Percentiles rank a stretch among this genome's conserved stretches.
Evolutionary conservation across 2,888 invertebrate species (phyloP).

Genomic region (Pollenia amentaria): DNA sequence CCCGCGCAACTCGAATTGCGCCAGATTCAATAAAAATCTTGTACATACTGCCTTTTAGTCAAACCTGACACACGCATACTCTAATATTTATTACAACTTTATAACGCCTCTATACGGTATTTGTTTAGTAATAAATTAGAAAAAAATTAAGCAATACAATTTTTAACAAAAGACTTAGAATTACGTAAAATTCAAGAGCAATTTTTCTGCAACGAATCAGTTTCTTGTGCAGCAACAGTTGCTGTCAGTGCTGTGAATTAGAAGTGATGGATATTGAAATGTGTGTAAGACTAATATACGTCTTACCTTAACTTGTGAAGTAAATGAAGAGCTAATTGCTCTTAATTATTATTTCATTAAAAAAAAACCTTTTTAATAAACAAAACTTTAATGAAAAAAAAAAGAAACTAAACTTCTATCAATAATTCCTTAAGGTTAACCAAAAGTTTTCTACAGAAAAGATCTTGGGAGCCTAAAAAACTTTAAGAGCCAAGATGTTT

Average conservation of each 20-base stretch:
- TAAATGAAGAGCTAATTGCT: too few relatives aligned
- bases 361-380: too few relatives aligned
- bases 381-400: too few relatives aligned
- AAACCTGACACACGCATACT: conserved; percentile 33
- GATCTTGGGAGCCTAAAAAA: too few relatives aligned
- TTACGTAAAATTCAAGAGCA: not conserved
- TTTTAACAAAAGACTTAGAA: conserved; percentile 1
- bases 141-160: not conserved
- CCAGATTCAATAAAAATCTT: not conserved
- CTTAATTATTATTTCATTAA: too few relatives aligned
- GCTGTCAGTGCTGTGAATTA: not conserved
- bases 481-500: too few relatives aligned
- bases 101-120: conserved; percentile 21
- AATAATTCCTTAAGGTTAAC: too few relatives aligned
- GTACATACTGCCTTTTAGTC: not conserved
- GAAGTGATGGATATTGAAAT: not conserved
- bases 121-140: not conserved
- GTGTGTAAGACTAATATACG: not conserved
- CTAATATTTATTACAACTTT: not conserved
- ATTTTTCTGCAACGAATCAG: not conserved
- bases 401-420: too few relatives aligned
- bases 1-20: conserved; percentile 27
- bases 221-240: not conserved
- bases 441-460: too few relatives aligned
- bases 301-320: too few relatives aligned